A percentile compares a stretch with the other conserved stretches of the same genome.
phyloP scores from a whole-genome alignment of 2,888 invertebrate species.

The Lamproptera curius region DNA sequence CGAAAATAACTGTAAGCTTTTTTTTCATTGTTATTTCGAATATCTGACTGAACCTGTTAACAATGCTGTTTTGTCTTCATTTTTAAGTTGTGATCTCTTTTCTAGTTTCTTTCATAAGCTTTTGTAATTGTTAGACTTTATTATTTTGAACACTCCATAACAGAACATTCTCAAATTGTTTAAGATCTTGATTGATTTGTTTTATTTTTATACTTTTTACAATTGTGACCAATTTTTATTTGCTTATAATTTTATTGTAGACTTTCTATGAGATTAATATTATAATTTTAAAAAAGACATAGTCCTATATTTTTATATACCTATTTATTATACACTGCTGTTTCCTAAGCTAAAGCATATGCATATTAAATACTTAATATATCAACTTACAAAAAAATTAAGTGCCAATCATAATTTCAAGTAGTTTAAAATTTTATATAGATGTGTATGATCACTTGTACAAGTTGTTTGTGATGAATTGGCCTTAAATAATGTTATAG shows the following conservation, averaged over 20 bases:
- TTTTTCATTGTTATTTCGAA: slow-evolving; percentile 12
- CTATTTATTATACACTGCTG: slow-evolving; percentile 10
- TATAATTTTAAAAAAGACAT: slow-evolving; percentile 11
- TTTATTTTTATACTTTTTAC: slow-evolving; percentile 11
- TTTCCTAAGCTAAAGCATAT: slow-evolving; percentile 2
- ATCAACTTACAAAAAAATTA: slow-evolving; percentile 8
- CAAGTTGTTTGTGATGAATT: slow-evolving; percentile 9
- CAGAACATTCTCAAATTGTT: slow-evolving; percentile 10
- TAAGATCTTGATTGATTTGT: slow-evolving; percentile 2
- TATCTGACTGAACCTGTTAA: slow-evolving; percentile 28
- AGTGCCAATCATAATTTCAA: slow-evolving; percentile 7
- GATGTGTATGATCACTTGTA: no score
- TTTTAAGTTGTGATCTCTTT: slow-evolving; percentile 28
- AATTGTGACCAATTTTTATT: background rate
- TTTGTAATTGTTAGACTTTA: slow-evolving; percentile 3
- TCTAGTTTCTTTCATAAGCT: slow-evolving; percentile 15
- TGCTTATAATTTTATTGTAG: slow-evolving; percentile 9
- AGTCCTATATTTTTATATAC: slow-evolving; percentile 20
- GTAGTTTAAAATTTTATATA: background rate
- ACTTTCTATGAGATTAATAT: slow-evolving; percentile 7
- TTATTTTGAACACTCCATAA: slow-evolving; percentile 4
- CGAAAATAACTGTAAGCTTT: slow-evolving; percentile 7
- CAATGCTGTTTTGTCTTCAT: slow-evolving; percentile 22
- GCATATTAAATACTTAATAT: slow-evolving; percentile 3
- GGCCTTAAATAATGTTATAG: slow-evolving; percentile 9